phyloP scores from a whole-genome alignment of 2,888 invertebrate species.

The Embidobia sp. region DNA sequence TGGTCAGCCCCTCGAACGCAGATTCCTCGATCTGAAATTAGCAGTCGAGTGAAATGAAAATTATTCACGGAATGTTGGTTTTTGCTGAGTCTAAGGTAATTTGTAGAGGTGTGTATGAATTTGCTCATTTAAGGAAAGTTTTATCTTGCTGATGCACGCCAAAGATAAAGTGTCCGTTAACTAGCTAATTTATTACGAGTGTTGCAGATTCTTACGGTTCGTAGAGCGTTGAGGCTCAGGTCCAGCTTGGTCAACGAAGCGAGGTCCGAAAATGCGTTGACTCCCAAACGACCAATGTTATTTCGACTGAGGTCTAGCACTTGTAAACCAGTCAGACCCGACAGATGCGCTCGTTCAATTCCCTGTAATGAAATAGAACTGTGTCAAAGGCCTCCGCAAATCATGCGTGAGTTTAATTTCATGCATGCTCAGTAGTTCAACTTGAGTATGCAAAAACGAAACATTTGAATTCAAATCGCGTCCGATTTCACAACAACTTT shows the following conservation, averaged over 20 bases:
- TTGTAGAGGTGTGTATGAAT: neutral
- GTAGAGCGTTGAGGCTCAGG: conserved; percentile 91
- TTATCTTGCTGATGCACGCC: conserved; percentile 1
- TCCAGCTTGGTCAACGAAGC: conserved; percentile 88
- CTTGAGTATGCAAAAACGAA: neutral
- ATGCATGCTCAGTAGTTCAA: neutral
- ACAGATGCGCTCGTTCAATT: conserved; percentile 88
- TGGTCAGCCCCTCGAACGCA: conserved; percentile 91
- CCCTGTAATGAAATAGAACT: conserved; percentile 83
- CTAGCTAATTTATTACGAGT: conserved; percentile 8
- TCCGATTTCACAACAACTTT: conserved; percentile 16
- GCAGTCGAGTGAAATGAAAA: conserved; percentile 12
- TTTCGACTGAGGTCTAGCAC: conserved; percentile 92
- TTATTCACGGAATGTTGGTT: neutral
- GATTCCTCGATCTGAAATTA: conserved; percentile 92
- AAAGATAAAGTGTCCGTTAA: conserved; percentile 5
- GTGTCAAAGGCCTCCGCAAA: neutral
- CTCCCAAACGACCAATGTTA: conserved; percentile 90
- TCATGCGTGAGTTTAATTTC: conserved; percentile 1
- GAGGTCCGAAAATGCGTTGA: conserved; percentile 91
- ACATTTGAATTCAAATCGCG: conserved; percentile 20
- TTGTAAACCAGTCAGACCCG: conserved; percentile 86
- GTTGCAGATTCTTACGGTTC: conserved; percentile 86
- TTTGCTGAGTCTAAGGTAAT: neutral
- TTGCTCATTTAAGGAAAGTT: neutral